These are phyloP conservation scores for Tribolium freemani DNA, from an alignment of 2,888 invertebrate genomes.

Conservation along the genomic window DNA sequence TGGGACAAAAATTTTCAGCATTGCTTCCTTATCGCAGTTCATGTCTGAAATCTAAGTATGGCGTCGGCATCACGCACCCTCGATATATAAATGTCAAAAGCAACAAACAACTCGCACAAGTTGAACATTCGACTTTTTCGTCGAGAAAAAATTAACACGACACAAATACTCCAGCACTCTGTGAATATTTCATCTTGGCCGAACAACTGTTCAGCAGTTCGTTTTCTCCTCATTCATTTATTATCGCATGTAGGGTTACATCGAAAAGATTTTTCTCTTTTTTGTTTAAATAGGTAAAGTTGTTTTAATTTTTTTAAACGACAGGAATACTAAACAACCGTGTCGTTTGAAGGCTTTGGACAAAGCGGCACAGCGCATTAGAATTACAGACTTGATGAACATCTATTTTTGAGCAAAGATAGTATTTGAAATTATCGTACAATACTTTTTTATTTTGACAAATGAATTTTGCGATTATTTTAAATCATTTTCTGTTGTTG, in stretches of 20 bases:
- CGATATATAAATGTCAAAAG: slow-evolving; percentile 48
- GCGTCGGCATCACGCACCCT: slow-evolving; percentile 44
- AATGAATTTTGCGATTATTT: no score
- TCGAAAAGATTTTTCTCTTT: no score
- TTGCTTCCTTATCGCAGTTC: slow-evolving; percentile 40
- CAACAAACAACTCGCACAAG: slow-evolving; percentile 41
- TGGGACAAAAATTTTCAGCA: slow-evolving; percentile 31
- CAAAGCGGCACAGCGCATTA: no score
- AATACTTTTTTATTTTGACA: no score
- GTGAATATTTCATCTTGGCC: not conserved
- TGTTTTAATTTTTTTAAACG: no score
- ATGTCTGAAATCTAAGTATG: slow-evolving; percentile 43
- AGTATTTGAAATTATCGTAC: no score
- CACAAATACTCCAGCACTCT: not conserved
- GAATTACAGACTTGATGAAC: no score
- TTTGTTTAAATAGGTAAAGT: no score
- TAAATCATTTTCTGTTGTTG: no score
- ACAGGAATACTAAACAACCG: no score
- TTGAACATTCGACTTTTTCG: slow-evolving; percentile 21
- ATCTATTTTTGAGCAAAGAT: no score
- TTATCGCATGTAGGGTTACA: not conserved
- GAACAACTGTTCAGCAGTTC: not conserved
- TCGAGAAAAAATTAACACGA: not conserved
- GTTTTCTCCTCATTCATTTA: not conserved
- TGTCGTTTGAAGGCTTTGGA: no score